Percentiles rank a stretch among this genome's conserved stretches.
These are phyloP conservation scores for Garra rufa DNA, from an alignment of 2,113 vertebrate genomes.

Conservation along the genomic window DNA sequence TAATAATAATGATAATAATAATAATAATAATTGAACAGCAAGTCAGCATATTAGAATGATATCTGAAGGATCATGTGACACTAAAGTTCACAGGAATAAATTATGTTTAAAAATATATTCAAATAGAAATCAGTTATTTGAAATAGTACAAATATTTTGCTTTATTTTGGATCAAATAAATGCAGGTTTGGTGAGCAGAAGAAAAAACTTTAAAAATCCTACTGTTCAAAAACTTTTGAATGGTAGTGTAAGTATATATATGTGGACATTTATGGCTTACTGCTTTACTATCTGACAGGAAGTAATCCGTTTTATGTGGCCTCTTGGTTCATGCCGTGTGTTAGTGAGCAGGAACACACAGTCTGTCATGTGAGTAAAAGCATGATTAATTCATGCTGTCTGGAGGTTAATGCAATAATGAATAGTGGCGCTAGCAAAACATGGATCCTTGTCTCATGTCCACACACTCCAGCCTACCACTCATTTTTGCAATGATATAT, in stretches of 20 bases:
- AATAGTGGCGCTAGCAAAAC: neutral
- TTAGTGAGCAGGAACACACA: neutral
- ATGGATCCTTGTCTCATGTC: neutral
- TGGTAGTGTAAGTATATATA: too few relatives aligned
- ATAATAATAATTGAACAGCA: too few relatives aligned
- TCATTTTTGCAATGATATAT: neutral
- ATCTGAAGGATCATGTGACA: neutral
- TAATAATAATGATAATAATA: too few relatives aligned
- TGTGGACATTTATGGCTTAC: neutral
- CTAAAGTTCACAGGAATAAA: neutral
- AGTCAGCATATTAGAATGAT: neutral
- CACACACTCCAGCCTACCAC: neutral
- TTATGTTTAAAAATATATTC: neutral
- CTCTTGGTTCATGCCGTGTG: neutral
- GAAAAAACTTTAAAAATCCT: too few relatives aligned
- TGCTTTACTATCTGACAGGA: neutral
- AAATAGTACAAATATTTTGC: neutral
- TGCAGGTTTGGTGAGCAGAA: too few relatives aligned
- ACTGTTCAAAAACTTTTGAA: too few relatives aligned
- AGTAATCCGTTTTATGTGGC: neutral
- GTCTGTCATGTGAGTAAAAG: slow-evolving; percentile 18
- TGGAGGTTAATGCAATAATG: slow-evolving; percentile 3
- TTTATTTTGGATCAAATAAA: neutral
- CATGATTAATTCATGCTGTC: slow-evolving; percentile 22
- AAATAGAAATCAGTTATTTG: neutral